These are phyloP conservation scores for Gobionotothen gibberifrons DNA, from an alignment of 2,797 vertebrate species.

Conservation along the genomic window DNA sequence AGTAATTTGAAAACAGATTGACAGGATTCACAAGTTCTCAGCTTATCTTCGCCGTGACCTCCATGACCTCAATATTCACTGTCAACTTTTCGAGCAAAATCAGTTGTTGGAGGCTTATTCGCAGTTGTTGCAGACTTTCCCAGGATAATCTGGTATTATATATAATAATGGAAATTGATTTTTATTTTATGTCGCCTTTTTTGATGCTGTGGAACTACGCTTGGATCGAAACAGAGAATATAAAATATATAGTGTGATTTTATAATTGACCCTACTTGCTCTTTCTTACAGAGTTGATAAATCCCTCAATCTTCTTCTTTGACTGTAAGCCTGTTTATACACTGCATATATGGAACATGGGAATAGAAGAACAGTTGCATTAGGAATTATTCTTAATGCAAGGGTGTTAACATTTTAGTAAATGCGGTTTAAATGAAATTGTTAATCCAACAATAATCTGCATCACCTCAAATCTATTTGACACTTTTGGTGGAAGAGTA, in stretches of 20 bases:
- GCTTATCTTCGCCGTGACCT: conserved; percentile 68
- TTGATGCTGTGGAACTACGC: conserved; percentile 25
- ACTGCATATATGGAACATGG: conserved; percentile 24
- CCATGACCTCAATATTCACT: conserved; percentile 71
- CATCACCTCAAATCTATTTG: not conserved
- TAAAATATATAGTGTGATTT: conserved; percentile 66
- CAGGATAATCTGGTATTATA: conserved; percentile 76
- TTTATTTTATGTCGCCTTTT: conserved; percentile 51
- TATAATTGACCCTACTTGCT: conserved; percentile 78
- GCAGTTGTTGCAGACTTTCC: conserved; percentile 55
- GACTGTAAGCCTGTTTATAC: conserved; percentile 29
- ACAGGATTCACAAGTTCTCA: conserved; percentile 77
- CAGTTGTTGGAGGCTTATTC: conserved; percentile 61
- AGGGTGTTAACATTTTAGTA: not conserved
- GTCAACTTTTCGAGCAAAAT: conserved; percentile 70
- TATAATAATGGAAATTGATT: conserved; percentile 70
- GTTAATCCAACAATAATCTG: not conserved
- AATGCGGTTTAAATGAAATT: not conserved
- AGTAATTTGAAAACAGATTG: conserved; percentile 79
- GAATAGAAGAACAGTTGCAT: conserved; percentile 25
- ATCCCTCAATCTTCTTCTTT: conserved; percentile 49
- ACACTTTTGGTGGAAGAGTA: not conserved
- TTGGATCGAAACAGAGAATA: conserved; percentile 14
- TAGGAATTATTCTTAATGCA: conserved; percentile 25
- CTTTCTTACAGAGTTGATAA: conserved; percentile 64